A percentile compares a stretch with the other conserved stretches of the same genome.
These are phyloP conservation scores for Acanthoscelides obtectus DNA, from an alignment of 2,888 invertebrate species.

Conservation along the genomic window DNA sequence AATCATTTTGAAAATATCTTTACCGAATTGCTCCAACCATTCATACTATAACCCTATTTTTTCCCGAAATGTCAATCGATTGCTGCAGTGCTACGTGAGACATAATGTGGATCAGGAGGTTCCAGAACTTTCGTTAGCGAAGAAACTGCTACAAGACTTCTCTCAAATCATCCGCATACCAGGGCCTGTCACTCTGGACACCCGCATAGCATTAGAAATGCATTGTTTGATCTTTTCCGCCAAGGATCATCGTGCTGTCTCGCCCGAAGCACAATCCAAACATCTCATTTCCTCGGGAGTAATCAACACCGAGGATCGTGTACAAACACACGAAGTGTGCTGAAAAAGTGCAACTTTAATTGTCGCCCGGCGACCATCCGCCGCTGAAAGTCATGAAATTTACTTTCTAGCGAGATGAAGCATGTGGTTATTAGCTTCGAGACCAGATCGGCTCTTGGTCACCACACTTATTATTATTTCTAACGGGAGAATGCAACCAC, in stretches of 20 bases:
- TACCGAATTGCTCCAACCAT: no score
- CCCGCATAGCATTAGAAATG: no score
- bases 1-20: no score
- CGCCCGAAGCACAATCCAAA: background rate
- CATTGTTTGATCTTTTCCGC: background rate
- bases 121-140: no score
- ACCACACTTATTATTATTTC: conserved; percentile 6
- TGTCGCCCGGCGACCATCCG: conserved; percentile 5
- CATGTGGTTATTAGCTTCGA: conserved; percentile 17
- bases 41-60: no score
- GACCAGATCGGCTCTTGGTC: background rate
- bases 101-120: no score
- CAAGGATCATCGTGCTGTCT: background rate
- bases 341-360: conserved; percentile 14
- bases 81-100: no score
- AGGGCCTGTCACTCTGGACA: no score
- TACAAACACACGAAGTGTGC: conserved; percentile 15
- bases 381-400: conserved; percentile 19
- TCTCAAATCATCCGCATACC: no score
- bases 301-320: background rate
- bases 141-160: no score
- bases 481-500: conserved; percentile 5
- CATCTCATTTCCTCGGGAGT: background rate
- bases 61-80: no score
- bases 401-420: conserved; percentile 18